These are phyloP conservation scores for Luffia ferchaultella DNA, from an alignment of 2,888 invertebrate genomes.

Conservation along the genomic window DNA sequence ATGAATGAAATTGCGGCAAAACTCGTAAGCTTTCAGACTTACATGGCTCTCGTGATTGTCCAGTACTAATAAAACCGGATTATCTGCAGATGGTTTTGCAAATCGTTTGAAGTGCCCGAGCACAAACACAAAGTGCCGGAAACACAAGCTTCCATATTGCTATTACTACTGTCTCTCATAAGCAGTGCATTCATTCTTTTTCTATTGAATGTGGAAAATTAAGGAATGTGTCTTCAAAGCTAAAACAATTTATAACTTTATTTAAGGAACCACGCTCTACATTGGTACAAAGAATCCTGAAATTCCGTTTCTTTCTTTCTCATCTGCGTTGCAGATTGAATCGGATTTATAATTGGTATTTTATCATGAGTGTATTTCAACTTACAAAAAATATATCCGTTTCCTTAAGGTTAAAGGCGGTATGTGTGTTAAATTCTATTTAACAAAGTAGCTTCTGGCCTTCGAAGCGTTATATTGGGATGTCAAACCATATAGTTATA, in stretches of 20 bases:
- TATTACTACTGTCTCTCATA: neutral
- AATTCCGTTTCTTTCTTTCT: constrained; percentile 14
- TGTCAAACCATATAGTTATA: constrained; percentile 16
- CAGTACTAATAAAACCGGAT: constrained; percentile 7
- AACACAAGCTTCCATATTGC: neutral
- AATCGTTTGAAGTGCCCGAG: constrained; percentile 2
- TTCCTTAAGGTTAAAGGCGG: constrained; percentile 9
- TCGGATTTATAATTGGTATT: constrained; percentile 11
- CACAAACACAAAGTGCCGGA: neutral
- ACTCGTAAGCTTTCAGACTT: constrained; percentile 4
- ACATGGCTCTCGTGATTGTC: constrained; percentile 7
- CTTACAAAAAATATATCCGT: constrained; percentile 9
- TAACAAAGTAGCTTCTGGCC: constrained; percentile 15
- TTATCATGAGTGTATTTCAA: constrained; percentile 6
- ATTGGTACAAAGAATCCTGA: constrained; percentile 13
- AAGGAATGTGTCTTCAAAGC: constrained; percentile 13
- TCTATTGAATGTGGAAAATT: constrained; percentile 15
- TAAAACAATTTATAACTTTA: constrained; percentile 13
- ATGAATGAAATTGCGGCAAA: constrained; percentile 4
- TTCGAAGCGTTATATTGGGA: constrained; percentile 12
- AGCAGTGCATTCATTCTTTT: neutral
- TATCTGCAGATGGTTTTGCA: constrained; percentile 2
- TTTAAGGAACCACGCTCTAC: constrained; percentile 10
- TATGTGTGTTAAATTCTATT: constrained; percentile 13
- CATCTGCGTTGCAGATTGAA: constrained; percentile 15